A percentile compares a stretch with the other conserved stretches of the same genome.
These are phyloP conservation scores for Stichopus horrens DNA, from an alignment of 53 echinoderm and acorn worm species.

Conservation along the genomic window DNA sequence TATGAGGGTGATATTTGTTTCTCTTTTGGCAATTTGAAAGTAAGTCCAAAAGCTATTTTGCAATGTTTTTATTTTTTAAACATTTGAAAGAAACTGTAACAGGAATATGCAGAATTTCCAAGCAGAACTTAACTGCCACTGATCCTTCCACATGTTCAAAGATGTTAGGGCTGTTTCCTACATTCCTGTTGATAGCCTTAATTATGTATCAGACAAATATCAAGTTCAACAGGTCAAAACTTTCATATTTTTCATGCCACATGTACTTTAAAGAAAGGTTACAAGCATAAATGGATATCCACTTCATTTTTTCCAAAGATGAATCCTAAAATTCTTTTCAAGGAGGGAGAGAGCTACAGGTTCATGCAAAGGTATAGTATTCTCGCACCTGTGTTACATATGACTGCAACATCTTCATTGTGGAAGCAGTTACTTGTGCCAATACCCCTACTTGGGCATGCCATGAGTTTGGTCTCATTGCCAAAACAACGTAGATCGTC, in stretches of 20 bases:
- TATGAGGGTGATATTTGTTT: background rate
- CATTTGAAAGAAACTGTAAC: too few species aligned
- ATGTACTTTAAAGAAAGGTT: background rate
- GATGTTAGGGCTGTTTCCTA: too few species aligned
- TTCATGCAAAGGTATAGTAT: background rate
- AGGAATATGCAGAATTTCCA: too few species aligned
- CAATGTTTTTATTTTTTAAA: too few species aligned
- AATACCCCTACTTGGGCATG: background rate
- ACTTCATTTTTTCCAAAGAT: background rate
- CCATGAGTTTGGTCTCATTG: background rate
- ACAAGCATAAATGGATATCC: background rate
- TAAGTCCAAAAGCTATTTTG: too few species aligned
- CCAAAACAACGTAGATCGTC: conserved; percentile 28
- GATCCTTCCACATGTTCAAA: too few species aligned
- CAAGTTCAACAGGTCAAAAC: too few species aligned
- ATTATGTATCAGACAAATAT: too few species aligned
- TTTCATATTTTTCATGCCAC: background rate
- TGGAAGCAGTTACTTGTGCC: conserved; percentile 33
- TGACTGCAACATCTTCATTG: conserved; percentile 26
- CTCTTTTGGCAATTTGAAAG: background rate
- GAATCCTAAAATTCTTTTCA: background rate
- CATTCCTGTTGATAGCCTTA: too few species aligned
- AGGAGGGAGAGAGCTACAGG: background rate
- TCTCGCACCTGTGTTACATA: conserved; percentile 26
- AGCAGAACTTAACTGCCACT: too few species aligned